Conservation (phyloP, 2,113 vertebrate species). For the Anoura caudifer region DNA sequence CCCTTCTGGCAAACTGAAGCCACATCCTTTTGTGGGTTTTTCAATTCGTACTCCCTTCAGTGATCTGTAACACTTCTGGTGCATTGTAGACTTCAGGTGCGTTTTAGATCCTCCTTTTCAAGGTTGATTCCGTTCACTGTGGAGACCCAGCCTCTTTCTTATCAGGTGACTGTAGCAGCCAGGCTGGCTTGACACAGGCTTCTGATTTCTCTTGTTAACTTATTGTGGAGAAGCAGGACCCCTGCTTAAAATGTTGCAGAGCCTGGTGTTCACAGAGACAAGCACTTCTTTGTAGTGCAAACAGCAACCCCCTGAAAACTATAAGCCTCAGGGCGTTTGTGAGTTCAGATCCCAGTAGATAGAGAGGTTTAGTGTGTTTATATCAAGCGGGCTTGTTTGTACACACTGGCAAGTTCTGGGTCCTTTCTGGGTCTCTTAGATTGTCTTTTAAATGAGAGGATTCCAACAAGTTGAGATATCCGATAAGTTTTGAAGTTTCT, state of each 20-base stretch:
- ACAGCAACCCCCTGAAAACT: neutral
- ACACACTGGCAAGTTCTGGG: neutral
- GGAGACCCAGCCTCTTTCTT: neutral
- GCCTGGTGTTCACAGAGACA: neutral
- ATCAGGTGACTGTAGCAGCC: neutral
- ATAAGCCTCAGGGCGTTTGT: neutral
- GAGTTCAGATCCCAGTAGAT: neutral
- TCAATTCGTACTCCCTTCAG: neutral
- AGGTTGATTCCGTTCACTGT: neutral
- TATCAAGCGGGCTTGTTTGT: neutral
- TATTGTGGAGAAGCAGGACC: neutral
- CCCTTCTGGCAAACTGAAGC: neutral
- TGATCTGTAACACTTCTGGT: neutral
- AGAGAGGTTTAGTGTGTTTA: neutral
- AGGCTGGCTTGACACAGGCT: rapidly evolving
- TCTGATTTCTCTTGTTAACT: neutral
- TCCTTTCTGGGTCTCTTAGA: neutral
- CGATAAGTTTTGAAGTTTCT: neutral
- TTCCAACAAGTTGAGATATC: neutral
- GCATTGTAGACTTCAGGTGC: neutral
- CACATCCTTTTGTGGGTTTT: neutral
- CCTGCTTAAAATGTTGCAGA: neutral
- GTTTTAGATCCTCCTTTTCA: neutral
- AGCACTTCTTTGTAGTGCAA: neutral
- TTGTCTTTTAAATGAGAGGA: neutral